Conservation (phyloP, 2,797 vertebrate species). For the Chaenodraco wilsoni region DNA sequence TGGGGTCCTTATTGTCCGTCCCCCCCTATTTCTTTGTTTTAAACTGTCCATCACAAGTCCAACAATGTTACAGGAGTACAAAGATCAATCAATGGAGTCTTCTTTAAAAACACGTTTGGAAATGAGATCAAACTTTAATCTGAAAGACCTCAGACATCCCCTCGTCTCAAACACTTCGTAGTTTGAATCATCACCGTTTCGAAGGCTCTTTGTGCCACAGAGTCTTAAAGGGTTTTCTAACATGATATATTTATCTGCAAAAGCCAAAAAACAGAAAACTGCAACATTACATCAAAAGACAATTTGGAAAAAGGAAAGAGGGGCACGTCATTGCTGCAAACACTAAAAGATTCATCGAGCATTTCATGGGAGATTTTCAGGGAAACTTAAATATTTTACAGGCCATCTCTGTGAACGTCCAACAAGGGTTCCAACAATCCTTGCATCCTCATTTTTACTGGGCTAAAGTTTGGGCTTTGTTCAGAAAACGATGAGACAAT, state of each 20-base stretch:
- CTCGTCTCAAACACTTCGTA: neutral
- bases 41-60: neutral
- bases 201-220: neutral
- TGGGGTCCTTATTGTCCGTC: neutral
- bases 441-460: constrained; percentile 31
- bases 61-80: neutral
- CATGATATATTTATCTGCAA: constrained; percentile 22
- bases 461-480: constrained; percentile 38
- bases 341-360: constrained; percentile 58
- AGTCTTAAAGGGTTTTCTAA: constrained; percentile 2
- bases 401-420: constrained; percentile 13
- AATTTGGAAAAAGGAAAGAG: constrained; percentile 15
- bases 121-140: neutral
- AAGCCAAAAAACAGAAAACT: constrained; percentile 54
- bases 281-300: constrained; percentile 53
- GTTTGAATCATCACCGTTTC: constrained; percentile 25
- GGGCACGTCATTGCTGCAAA: constrained; percentile 37
- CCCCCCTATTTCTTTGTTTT: neutral
- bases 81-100: neutral
- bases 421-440: constrained; percentile 26
- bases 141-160: constrained; percentile 1
- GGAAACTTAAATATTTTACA: constrained; percentile 62
- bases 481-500: constrained; percentile 61
- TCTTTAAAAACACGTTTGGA: neutral
- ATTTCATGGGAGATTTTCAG: constrained; percentile 48